phyloP scores from a whole-genome alignment of 2,888 invertebrate genomes.

The Steinernema carpocapsae region DNA sequence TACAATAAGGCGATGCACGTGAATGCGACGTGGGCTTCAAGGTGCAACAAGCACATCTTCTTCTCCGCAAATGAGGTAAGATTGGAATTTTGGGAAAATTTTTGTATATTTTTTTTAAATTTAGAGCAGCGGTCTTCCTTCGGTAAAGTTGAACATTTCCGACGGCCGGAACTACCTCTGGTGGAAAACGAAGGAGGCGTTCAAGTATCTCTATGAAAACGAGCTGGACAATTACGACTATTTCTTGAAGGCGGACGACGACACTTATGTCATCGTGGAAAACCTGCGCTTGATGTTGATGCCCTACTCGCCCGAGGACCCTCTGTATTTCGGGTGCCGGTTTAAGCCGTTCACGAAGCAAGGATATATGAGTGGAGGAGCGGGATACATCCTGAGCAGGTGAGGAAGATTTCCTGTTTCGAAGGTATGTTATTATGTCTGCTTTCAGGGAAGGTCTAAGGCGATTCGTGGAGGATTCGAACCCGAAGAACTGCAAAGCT shows the following conservation, averaged over 20 bases:
- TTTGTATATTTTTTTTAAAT: not conserved
- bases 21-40: slow-evolving; percentile 37
- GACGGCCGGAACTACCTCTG: slow-evolving; percentile 39
- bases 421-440: no score
- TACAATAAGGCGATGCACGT: slow-evolving; percentile 33
- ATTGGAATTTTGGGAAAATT: no score
- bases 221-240: slow-evolving; percentile 43
- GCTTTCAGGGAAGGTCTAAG: slow-evolving; percentile 58
- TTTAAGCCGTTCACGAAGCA: slow-evolving; percentile 82
- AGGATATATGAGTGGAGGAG: slow-evolving; percentile 72
- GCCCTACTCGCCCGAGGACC: slow-evolving; percentile 62
- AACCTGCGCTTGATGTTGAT: slow-evolving; percentile 61
- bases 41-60: slow-evolving; percentile 41
- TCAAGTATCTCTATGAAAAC: slow-evolving; percentile 41
- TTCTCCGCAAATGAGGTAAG: slow-evolving; percentile 34
- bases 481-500: slow-evolving; percentile 41
- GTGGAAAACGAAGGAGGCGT: slow-evolving; percentile 38
- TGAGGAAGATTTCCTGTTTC: slow-evolving; percentile 12
- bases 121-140: slow-evolving; percentile 37
- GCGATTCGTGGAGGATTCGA: slow-evolving; percentile 69
- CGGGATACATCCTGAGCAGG: slow-evolving; percentile 46
- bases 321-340: slow-evolving; percentile 82
- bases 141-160: slow-evolving; percentile 36
- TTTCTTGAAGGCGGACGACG: slow-evolving; percentile 46
- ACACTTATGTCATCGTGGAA: slow-evolving; percentile 41